phyloP scores from a whole-genome alignment of 2,797 vertebrate genomes.

The Amblyopsis hoosieri region DNA sequence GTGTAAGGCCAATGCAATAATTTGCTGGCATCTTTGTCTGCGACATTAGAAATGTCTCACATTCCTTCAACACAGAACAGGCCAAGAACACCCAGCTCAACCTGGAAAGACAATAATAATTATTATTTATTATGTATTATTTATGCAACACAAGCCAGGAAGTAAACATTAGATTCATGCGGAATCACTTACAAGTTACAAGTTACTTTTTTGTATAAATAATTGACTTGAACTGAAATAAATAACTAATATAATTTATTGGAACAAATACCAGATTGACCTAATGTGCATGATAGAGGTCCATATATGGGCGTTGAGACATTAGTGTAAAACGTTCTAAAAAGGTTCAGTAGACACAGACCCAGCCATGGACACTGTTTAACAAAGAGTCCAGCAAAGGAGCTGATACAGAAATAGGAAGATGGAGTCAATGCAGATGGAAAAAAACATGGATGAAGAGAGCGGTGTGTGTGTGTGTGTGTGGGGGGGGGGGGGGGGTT shows the following conservation, averaged over 20 bases:
- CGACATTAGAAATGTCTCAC: constrained; percentile 28
- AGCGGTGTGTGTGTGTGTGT: constrained; percentile 31
- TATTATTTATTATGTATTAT: no score
- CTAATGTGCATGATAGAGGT: no score
- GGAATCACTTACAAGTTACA: no score
- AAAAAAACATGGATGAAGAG: constrained; percentile 61
- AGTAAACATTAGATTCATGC: no score
- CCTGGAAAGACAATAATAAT: constrained; percentile 6
- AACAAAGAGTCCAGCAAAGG: constrained; percentile 32
- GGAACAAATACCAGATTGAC: no score
- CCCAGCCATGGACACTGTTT: background rate
- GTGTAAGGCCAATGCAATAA: constrained; percentile 21
- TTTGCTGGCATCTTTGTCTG: constrained; percentile 29
- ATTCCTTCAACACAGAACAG: constrained; percentile 18
- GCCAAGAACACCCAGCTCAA: constrained; percentile 32
- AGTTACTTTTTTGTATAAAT: no score
- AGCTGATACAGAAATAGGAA: constrained; percentile 8
- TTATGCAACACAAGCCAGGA: no score
- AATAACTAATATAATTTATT: no score
- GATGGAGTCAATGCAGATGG: constrained; percentile 17
- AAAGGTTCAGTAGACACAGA: no score
- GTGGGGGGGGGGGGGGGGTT: constrained; percentile 10
- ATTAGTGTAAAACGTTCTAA: no score
- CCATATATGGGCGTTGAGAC: no score
- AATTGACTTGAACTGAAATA: no score